Evolutionary conservation across 2,888 invertebrate genomes (phyloP), one percentile per base, ranked within the genome.

Genomic region (Orchestes rusci): DNA sequence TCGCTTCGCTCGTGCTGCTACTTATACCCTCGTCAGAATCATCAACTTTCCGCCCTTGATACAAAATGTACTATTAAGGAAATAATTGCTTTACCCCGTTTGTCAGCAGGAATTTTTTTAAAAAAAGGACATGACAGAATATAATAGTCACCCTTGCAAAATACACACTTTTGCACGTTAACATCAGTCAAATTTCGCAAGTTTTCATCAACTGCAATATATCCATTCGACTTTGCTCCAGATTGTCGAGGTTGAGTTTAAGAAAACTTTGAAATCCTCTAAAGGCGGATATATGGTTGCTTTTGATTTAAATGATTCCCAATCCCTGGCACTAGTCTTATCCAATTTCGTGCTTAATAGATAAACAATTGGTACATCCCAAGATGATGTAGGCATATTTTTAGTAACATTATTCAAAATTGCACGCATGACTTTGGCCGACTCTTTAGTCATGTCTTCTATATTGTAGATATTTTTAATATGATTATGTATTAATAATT

Each of bases 381-480:
- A n/a, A n/a, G n/a, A n/a, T n/a, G n/a, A n/a, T n/a, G n/a, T n/a
- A n/a, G n/a, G n/a, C n/a, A n/a, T n/a, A n/a, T n/a, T n/a, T n/a
- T n/a, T n/a, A n/a, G n/a, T n/a, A n/a, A n/a, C n/a, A n/a, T n/a
- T n/a, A n/a, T n/a, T n/a, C n/a, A n/a, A n/a, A n/a, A n/a, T n/a
- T n/a, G n/a, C n/a, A n/a, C n/a, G n/a, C n/a, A n/a, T 23, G 5
- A 12, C 33, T 2, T 13, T 28, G 10, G 54, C 2, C 41, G 50
- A 2, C 54, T 59, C 28, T 30, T 40, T 50, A 3, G n/a, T 23
- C 3, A 50, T 27, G 13, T 32, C 4, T 10, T 42, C 33, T 2
- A 52, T 31, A 38, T 42, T 38, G 12, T 48, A 52, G 4, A 52
- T 33, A 2, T 35, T 27, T 34, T 44, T 52, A 13, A 50, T 33